Evolutionary conservation across 1,140 invertebrate genomes (phyloP).

Genomic region (Mactra quadrangularis): DNA sequence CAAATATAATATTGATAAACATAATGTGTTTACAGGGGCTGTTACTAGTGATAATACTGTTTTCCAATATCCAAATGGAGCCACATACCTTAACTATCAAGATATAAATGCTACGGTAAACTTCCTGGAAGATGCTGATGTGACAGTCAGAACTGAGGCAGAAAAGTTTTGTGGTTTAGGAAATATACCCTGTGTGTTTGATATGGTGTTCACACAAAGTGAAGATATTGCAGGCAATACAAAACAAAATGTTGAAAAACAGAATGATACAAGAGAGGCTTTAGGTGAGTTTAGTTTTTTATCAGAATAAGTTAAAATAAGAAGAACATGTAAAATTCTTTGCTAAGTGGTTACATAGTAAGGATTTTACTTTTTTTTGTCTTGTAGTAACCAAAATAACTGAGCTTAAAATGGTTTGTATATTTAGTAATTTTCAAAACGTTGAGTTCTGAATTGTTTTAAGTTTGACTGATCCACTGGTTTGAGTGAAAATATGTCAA

Average conservation of each 20-base stretch:
- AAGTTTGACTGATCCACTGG: too few relatives aligned
- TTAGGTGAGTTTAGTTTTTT: not conserved
- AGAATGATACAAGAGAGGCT: not conserved
- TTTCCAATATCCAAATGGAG: not conserved
- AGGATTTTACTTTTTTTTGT: too few relatives aligned
- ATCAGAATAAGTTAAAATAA: too few relatives aligned
- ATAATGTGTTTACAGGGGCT: slow-evolving; percentile 11
- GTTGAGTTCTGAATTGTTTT: too few relatives aligned
- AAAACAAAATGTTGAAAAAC: not conserved
- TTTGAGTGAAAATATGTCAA: too few relatives aligned
- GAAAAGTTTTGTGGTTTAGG: not conserved
- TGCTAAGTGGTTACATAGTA: too few relatives aligned
- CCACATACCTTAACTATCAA: not conserved
- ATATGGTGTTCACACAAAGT: slow-evolving; percentile 11
- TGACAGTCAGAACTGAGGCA: not conserved
- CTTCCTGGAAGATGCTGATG: slow-evolving; percentile 13
- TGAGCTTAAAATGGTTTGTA: too few relatives aligned
- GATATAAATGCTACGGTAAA: slow-evolving; percentile 1
- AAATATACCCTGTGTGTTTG: slow-evolving; percentile 18
- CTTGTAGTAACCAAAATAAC: too few relatives aligned
- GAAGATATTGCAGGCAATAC: slow-evolving; percentile 6
- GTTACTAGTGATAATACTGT: not conserved
- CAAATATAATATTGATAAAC: too few relatives aligned
- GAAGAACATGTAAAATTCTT: too few relatives aligned
- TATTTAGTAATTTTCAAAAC: too few relatives aligned